Percentiles rank a stretch among this genome's conserved stretches.
Evolutionary conservation across 2,888 invertebrate species (phyloP).

Genomic region (Aquatica leii): DNA sequence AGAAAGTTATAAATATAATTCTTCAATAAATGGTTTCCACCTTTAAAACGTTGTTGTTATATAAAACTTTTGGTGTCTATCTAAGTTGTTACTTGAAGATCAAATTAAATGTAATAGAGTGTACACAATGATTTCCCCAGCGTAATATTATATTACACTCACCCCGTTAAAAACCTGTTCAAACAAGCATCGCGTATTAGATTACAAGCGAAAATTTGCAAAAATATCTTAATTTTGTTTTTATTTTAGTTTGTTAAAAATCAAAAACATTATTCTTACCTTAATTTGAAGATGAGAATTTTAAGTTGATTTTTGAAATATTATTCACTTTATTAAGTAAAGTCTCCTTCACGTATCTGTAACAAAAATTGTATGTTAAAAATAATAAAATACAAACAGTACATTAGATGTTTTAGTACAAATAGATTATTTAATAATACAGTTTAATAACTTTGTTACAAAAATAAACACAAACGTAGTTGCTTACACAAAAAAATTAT

Average conservation of each 20-base stretch:
- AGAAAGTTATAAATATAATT: no score
- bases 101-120: conserved; percentile 45
- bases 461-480: no score
- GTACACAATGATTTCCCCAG: conserved; percentile 45
- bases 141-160: conserved; percentile 38
- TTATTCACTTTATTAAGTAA: no score
- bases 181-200: conserved; percentile 32
- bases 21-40: no score
- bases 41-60: no score
- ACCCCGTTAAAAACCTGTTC: conserved; percentile 37
- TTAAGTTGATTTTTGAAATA: no score
- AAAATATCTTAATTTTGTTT: conserved; percentile 18
- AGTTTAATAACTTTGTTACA: no score
- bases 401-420: no score
- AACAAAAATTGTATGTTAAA: background rate
- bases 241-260: conserved; percentile 15
- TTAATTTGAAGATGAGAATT: conserved; percentile 8
- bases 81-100: conserved; percentile 36
- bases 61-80: conserved; percentile 20
- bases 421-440: no score
- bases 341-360: background rate
- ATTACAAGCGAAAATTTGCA: conserved; percentile 25
- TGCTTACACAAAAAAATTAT: no score
- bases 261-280: conserved; percentile 22
- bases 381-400: no score